Conservation (phyloP, 2,888 invertebrate genomes). For the Rhabditophanes sp. region DNA sequence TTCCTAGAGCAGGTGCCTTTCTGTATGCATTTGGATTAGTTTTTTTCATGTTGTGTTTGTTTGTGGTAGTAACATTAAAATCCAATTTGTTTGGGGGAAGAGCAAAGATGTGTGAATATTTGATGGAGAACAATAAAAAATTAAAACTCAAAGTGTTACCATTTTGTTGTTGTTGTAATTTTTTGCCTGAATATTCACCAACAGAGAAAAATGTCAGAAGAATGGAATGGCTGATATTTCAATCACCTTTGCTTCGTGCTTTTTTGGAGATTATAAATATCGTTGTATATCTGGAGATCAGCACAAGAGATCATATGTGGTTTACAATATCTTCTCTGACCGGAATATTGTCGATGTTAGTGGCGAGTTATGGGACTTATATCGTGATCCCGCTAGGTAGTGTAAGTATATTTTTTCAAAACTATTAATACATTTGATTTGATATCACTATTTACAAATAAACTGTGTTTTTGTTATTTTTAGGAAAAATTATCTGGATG, state of each 20-base stretch:
- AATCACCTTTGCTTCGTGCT: conserved; percentile 36
- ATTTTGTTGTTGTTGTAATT: conserved; percentile 16
- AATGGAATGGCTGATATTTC: conserved; percentile 41
- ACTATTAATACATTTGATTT: not conserved
- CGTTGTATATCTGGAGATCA: conserved; percentile 34
- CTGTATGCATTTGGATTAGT: conserved; percentile 38
- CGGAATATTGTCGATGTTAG: conserved; percentile 33
- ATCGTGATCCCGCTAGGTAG: conserved; percentile 35
- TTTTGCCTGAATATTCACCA: conserved; percentile 15
- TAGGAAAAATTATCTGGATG: conserved; percentile 25
- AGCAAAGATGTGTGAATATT: conserved; percentile 24
- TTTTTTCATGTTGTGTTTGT: conserved; percentile 42
- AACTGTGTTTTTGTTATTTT: not conserved
- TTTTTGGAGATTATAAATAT: conserved; percentile 31
- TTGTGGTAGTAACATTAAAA: conserved; percentile 34
- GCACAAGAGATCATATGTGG: conserved; percentile 15
- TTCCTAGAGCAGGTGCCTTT: conserved; percentile 36
- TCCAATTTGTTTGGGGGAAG: conserved; percentile 37
- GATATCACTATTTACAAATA: not conserved
- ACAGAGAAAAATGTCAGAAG: conserved; percentile 23
- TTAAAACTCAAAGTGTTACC: conserved; percentile 15
- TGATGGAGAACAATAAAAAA: conserved; percentile 9
- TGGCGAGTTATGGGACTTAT: conserved; percentile 40
- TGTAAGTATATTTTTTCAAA: conserved; percentile 10
- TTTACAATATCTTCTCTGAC: conserved; percentile 26